Conservation (phyloP, 2,888 invertebrate genomes). For the Epirrhoe alternata region DNA sequence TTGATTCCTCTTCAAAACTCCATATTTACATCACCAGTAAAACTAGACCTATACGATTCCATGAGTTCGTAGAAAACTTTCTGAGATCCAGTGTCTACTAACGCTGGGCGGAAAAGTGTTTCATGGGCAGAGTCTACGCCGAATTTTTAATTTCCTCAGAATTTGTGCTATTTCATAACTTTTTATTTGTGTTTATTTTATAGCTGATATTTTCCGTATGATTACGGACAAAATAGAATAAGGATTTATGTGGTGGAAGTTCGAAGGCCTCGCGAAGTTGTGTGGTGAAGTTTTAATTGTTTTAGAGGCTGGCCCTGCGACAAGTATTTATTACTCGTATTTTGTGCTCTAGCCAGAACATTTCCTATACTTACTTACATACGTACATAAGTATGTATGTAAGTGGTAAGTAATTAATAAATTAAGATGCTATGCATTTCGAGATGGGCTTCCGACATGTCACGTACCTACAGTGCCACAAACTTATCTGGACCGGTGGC, state of each 20-base stretch:
- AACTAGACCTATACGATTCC: constrained; percentile 42
- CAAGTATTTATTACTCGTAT: constrained; percentile 15
- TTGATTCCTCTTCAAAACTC: constrained; percentile 65
- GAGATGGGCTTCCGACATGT: too few relatives aligned
- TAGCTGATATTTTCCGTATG: constrained; percentile 31
- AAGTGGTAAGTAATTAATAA: not conserved
- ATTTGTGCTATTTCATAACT: constrained; percentile 45
- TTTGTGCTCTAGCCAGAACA: not conserved
- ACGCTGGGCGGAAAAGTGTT: constrained; percentile 46
- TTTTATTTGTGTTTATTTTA: constrained; percentile 42
- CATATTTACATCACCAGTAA: constrained; percentile 54
- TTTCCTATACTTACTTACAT: not conserved
- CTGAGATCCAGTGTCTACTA: constrained; percentile 38
- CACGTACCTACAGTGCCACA: too few relatives aligned
- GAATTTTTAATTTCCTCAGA: constrained; percentile 47
- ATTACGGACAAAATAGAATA: constrained; percentile 13
- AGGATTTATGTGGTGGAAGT: constrained; percentile 7
- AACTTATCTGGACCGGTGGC: too few relatives aligned
- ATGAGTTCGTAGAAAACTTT: constrained; percentile 13
- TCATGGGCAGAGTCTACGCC: constrained; percentile 30
- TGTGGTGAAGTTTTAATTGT: constrained; percentile 24
- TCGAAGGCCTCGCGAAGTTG: constrained; percentile 15
- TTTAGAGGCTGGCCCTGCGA: constrained; percentile 10
- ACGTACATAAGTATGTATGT: not conserved
- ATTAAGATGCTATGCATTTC: too few relatives aligned